Evolutionary conservation across 2,888 invertebrate species (phyloP).

Genomic region (Ophion ellenae): DNA sequence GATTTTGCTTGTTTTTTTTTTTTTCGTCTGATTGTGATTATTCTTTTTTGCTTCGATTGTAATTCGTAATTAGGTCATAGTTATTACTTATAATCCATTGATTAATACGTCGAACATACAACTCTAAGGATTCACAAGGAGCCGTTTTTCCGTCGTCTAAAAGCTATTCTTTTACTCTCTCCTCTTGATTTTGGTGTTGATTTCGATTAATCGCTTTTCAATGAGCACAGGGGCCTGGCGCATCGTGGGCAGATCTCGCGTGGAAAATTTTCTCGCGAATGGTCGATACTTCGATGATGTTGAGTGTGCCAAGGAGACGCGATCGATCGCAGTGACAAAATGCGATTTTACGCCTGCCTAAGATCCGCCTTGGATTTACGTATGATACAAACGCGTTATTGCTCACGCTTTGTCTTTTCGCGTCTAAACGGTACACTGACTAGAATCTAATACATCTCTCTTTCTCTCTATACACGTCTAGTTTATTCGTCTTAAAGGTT

Average conservation of each 20-base stretch:
- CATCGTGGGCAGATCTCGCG: not conserved
- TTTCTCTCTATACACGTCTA: conserved; percentile 66
- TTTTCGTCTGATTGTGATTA: conserved; percentile 54
- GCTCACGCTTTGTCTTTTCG: conserved; percentile 14
- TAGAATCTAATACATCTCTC: conserved; percentile 79
- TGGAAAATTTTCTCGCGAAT: not conserved
- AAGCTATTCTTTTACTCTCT: conserved; percentile 35
- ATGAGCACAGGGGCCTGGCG: not conserved
- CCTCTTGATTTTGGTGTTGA: not conserved
- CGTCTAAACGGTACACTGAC: conserved; percentile 76
- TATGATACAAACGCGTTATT: conserved; percentile 51
- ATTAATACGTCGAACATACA: conserved; percentile 65
- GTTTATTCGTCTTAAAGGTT: conserved; percentile 50
- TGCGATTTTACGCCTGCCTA: not conserved
- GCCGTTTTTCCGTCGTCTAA: conserved; percentile 30
- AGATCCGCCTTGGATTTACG: not conserved
- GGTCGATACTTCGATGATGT: not conserved
- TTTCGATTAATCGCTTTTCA: conserved; percentile 32
- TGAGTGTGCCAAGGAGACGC: not conserved
- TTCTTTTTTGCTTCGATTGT: conserved; percentile 55
- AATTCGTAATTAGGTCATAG: conserved; percentile 58
- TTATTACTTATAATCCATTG: conserved; percentile 55
- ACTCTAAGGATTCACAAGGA: conserved; percentile 59
- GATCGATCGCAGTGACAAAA: not conserved
- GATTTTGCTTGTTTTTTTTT: conserved; percentile 33